These are phyloP conservation scores for Drosophila dunni DNA, from an alignment of 1,140 invertebrate species.

Conservation along the genomic window DNA sequence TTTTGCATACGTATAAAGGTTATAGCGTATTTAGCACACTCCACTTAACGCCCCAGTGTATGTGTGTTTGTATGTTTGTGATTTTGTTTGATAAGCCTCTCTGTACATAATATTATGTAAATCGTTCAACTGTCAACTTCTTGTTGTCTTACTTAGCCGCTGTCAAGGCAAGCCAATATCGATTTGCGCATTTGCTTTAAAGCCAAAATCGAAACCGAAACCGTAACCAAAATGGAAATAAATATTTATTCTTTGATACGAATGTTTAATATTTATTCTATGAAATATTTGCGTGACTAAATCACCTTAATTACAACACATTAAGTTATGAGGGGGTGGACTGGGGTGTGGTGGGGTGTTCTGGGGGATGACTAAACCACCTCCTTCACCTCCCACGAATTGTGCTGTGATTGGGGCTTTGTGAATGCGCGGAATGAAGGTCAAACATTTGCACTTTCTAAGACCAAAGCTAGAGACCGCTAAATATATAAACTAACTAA, in stretches of 20 bases:
- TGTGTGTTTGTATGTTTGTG: background rate
- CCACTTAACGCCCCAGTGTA: slow-evolving; percentile 49
- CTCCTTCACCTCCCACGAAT: slow-evolving; percentile 22
- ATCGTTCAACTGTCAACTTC: slow-evolving; percentile 54
- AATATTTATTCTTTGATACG: slow-evolving; percentile 7
- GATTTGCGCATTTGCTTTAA: slow-evolving; percentile 38
- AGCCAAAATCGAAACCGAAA: slow-evolving; percentile 11
- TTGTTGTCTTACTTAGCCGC: slow-evolving; percentile 40
- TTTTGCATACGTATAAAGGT: slow-evolving; percentile 43
- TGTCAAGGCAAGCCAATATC: slow-evolving; percentile 52
- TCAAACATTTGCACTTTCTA: slow-evolving; percentile 68
- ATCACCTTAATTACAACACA: slow-evolving; percentile 20
- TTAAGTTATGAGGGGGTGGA: background rate
- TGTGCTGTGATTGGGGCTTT: background rate
- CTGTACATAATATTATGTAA: slow-evolving; percentile 51
- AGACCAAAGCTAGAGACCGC: slow-evolving; percentile 32
- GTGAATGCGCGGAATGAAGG: slow-evolving; percentile 52
- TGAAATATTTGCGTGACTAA: slow-evolving; percentile 35
- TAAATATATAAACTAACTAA: slow-evolving; percentile 30
- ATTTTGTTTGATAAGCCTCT: slow-evolving; percentile 51
- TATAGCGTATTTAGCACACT: slow-evolving; percentile 61
- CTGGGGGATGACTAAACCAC: background rate
- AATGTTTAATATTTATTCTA: slow-evolving; percentile 4
- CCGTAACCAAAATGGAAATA: background rate
- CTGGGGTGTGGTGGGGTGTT: too few relatives aligned